Evolutionary conservation across 2,888 invertebrate species (phyloP), one percentile per base, ranked within the genome.

Genomic region (Amblyjoppa proteus): DNA sequence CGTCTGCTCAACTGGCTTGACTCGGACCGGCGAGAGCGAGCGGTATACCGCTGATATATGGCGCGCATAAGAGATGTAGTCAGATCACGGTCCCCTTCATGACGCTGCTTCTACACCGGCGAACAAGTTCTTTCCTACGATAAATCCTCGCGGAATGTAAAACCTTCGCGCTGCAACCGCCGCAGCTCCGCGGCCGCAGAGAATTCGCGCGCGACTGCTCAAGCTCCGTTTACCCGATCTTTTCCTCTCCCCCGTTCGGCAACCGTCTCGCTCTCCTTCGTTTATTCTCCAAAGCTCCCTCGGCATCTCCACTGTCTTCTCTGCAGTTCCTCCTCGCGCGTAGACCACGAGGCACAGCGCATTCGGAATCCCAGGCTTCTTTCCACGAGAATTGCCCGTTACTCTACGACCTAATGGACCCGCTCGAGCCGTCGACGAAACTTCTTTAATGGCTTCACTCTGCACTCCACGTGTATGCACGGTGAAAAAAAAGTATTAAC

Each of bases 101-200:
- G 92, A 92, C 91, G 91, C 90, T 92, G 91, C 92, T 91, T 88
- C 91, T 91, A 91, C 91, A 91, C 90, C 88, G 89, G 89, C 88
- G 88, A 91, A 92, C 92, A 92, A 89, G 92, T 90, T 92, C 91
- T 92, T 92, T 91, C 91, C 91, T 92, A 92, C 91, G 91, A 92
- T 92, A 92, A 92, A 92, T 92, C 90, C 91, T 91, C 84, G 88
- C 88, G 90, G 90, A 92, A 92, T 92, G 91, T 91, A 91, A 91
- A 92, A 91, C 89, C 91, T 89, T 87, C 87, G 85, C 84, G 85
- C 79, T 75, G 70, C 82, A 78, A 74, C 87, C 69, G 81, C 86
- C 68, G 80, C 58, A 71, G 53, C 16, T 51, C 81, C 69, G 58
- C 49, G 70, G 51, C 28, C 70, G 70, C 49, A 70, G 28, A 51